phyloP scores from a whole-genome alignment of 2,888 invertebrate genomes.

The Pyrochroa serraticornis region DNA sequence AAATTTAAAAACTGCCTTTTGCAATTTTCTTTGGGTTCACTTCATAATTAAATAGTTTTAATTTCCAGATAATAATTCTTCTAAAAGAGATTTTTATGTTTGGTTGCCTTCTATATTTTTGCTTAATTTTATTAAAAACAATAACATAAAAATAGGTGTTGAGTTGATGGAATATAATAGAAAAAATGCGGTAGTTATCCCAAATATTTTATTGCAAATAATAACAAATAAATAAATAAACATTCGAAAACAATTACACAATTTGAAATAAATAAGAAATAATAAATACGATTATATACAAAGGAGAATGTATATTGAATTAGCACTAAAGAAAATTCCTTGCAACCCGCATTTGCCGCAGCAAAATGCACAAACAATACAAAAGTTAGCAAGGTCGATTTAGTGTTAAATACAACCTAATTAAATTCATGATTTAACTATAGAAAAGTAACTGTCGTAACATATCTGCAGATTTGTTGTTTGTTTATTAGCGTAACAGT shows the following conservation, averaged over 20 bases:
- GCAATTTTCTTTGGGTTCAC: neutral
- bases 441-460: neutral
- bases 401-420: constrained; percentile 5
- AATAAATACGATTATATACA: constrained; percentile 25
- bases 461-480: neutral
- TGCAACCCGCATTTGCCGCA: constrained; percentile 10
- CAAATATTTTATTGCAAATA: constrained; percentile 24
- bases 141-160: neutral
- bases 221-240: constrained; percentile 27
- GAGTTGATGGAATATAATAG: neutral
- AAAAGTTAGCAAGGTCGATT: constrained; percentile 16
- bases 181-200: constrained; percentile 7
- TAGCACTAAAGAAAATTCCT: constrained; percentile 17
- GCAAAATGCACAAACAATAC: constrained; percentile 13
- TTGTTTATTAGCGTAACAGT: neutral
- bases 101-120: neutral
- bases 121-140: neutral
- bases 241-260: constrained; percentile 16
- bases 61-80: neutral
- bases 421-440: constrained; percentile 2
- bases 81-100: neutral
- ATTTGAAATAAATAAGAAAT: constrained; percentile 16
- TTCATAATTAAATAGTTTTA: neutral
- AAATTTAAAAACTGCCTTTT: too few relatives aligned
- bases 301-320: constrained; percentile 12